Evolutionary conservation across 2,888 invertebrate species (phyloP).

Genomic region (Acronicta leporina): DNA sequence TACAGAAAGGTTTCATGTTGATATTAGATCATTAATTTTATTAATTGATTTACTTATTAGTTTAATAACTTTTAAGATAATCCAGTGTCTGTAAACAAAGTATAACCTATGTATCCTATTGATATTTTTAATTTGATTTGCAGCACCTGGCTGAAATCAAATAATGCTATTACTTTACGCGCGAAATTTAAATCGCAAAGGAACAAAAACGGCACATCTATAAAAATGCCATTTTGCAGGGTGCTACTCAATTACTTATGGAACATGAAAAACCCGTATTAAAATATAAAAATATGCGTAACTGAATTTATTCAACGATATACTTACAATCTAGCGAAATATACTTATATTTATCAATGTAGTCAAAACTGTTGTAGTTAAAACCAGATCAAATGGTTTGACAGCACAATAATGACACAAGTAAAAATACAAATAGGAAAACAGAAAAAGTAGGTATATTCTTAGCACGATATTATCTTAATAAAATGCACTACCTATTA

Average conservation of each 20-base stretch:
- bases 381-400: not conserved
- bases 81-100: not conserved
- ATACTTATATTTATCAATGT: slow-evolving; percentile 24
- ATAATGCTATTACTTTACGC: not conserved
- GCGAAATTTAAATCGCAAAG: slow-evolving; percentile 6
- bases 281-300: slow-evolving; percentile 34
- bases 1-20: no score
- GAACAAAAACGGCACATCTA: not conserved
- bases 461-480: no score
- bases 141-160: not conserved
- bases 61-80: no score
- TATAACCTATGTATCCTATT: no score
- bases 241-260: slow-evolving; percentile 11
- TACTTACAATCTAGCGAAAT: slow-evolving; percentile 30
- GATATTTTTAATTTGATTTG: not conserved
- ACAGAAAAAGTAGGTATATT: no score
- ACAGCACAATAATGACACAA: slow-evolving; percentile 11
- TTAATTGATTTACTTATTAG: no score
- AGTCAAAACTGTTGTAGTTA: not conserved
- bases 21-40: no score
- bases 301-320: slow-evolving; percentile 28
- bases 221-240: not conserved
- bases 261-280: slow-evolving; percentile 42
- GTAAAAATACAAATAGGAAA: not conserved
- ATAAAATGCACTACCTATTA: not conserved